Percentiles rank a stretch among this genome's conserved stretches.
Conservation (phyloP, 2,113 vertebrate species). For the Mirounga angustirostris region DNA sequence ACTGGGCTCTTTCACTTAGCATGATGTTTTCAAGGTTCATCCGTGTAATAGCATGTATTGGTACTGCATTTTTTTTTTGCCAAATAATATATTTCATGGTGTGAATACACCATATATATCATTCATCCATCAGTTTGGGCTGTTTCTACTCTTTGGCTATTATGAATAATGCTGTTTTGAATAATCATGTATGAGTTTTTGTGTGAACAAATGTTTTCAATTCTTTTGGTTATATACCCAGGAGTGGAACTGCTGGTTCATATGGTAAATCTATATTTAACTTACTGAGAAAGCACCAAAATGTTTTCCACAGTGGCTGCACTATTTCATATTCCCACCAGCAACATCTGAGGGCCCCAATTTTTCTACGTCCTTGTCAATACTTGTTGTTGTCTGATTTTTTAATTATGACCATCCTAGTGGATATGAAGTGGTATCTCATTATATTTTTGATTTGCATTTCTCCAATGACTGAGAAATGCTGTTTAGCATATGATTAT, state of each 20-base stretch:
- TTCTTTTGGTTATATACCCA: background rate
- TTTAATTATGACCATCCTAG: background rate
- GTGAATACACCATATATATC: background rate
- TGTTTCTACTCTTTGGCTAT: background rate
- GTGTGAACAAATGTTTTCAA: background rate
- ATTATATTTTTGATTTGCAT: background rate
- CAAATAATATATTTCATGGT: background rate
- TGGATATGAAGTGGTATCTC: background rate
- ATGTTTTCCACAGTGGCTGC: background rate
- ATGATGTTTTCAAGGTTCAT: background rate
- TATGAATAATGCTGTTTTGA: background rate
- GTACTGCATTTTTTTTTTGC: background rate
- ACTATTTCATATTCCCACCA: background rate
- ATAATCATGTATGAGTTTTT: background rate
- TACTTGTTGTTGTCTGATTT: background rate
- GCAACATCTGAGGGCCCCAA: background rate
- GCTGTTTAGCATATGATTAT: background rate
- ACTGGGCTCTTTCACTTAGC: background rate
- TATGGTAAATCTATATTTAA: background rate
- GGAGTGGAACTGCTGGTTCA: background rate
- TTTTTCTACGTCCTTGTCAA: background rate
- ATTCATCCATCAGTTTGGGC: background rate
- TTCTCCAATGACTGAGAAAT: background rate
- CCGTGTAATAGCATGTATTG: background rate
- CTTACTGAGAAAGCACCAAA: background rate